Evolutionary conservation across 2,888 invertebrate species (phyloP).

Genomic region (Scaptomyza reducta): DNA sequence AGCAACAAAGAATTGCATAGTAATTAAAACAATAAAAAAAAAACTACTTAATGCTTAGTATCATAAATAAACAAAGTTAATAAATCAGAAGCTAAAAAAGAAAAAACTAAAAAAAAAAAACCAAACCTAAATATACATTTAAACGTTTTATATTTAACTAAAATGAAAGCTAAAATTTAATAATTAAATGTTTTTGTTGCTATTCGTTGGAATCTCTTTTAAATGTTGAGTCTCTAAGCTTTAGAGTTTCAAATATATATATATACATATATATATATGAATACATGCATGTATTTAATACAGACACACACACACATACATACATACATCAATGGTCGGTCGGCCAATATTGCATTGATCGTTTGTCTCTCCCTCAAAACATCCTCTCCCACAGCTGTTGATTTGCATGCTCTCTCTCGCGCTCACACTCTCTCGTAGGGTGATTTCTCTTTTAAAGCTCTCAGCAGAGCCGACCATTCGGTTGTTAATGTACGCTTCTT

Average conservation of each 20-base stretch:
- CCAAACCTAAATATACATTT: constrained; percentile 20
- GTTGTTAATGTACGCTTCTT: constrained; percentile 13
- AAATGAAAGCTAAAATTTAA: constrained; percentile 47
- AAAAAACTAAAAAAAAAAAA: constrained; percentile 9
- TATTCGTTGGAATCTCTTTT: constrained; percentile 59
- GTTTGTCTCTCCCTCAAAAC: neutral
- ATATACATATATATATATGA: neutral
- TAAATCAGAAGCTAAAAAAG: constrained; percentile 15
- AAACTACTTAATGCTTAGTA: constrained; percentile 41
- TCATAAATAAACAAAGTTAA: constrained; percentile 28
- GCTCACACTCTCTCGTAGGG: too few relatives aligned
- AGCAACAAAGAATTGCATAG: constrained; percentile 11
- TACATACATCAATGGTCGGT: neutral
- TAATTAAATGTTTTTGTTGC: constrained; percentile 67
- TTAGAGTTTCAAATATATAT: neutral
- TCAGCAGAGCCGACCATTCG: constrained; percentile 1
- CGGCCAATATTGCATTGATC: neutral
- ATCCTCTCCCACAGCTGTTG: neutral
- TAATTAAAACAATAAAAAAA: constrained; percentile 7
- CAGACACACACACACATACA: neutral
- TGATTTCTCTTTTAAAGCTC: constrained; percentile 2
- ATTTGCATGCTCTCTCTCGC: too few relatives aligned
- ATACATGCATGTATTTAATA: constrained; percentile 8
- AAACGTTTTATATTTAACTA: constrained; percentile 54
- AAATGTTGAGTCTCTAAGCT: constrained; percentile 49